Evolutionary conservation across 2,888 invertebrate species (phyloP).

Genomic region (Hanleya hanleyi): DNA sequence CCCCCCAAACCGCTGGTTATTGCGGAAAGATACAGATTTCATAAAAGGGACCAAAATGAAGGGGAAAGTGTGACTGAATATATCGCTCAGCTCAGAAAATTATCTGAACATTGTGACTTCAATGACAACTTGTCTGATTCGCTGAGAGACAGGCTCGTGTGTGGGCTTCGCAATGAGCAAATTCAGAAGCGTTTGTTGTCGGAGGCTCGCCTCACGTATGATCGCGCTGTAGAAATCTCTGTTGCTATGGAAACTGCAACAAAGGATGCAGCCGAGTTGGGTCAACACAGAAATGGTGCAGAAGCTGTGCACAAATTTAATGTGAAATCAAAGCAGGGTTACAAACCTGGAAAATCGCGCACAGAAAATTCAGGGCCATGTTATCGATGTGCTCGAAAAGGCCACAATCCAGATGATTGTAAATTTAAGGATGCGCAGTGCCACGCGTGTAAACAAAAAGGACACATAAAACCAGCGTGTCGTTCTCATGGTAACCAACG

Average conservation of each 20-base stretch:
- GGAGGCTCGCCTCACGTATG: slow-evolving; percentile 11
- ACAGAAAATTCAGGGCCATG: too few relatives aligned
- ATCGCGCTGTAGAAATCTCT: slow-evolving; percentile 22
- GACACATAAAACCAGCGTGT: too few relatives aligned
- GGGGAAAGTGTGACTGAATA: not conserved
- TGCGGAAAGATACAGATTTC: slow-evolving; percentile 23
- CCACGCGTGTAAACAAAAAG: slow-evolving; percentile 6
- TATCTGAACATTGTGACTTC: slow-evolving; percentile 13
- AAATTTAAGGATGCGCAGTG: slow-evolving; percentile 15
- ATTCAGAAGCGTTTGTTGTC: slow-evolving; percentile 30
- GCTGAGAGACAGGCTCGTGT: slow-evolving; percentile 37
- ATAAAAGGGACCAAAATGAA: not conserved
- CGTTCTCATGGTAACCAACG: too few relatives aligned
- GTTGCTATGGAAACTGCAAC: slow-evolving; percentile 34
- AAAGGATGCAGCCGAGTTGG: slow-evolving; percentile 25
- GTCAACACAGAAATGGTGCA: not conserved
- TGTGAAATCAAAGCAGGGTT: too few relatives aligned
- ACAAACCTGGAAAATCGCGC: too few relatives aligned
- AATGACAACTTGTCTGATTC: slow-evolving; percentile 16
- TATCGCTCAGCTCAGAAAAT: not conserved
- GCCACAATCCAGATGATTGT: slow-evolving; percentile 13
- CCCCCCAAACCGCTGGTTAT: slow-evolving; percentile 33
- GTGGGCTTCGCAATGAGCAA: slow-evolving; percentile 22
- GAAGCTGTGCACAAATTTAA: not conserved
- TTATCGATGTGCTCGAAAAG: slow-evolving; percentile 7